Base-by-base conservation (phyloP, 2,888 invertebrate genomes). In the Lasioglossum figueresi region DNA sequence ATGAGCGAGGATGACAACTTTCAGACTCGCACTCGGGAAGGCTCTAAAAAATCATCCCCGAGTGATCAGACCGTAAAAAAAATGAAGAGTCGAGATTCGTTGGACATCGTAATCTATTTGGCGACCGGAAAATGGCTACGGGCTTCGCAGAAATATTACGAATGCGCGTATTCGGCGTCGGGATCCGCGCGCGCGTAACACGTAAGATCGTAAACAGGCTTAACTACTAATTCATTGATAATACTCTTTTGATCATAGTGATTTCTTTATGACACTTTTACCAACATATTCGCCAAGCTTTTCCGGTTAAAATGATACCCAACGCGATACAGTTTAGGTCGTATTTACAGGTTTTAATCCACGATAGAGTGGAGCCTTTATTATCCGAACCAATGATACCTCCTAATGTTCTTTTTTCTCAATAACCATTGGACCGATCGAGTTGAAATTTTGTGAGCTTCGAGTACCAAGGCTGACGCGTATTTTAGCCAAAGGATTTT, bases 151-250 rank as follows among this genome's bases (percentile, higher is more conserved):
- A 63, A 63, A 63, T 63, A 63, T 63, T 63, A 63, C 63, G 63
- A 31, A 63, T 31, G 12, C 63, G 31, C 31, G 63, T 31, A 63
- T 63, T 63, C 63, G 63, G 63, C 31, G 63, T 19, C 63, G 56
- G 56, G 56, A n/a, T 56, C 12, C n/a, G n/a, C 56, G n/a, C n/a
- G n/a, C n/a, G n/a, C n/a, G n/a, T n/a, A n/a, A n/a, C n/a, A 63
- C 63, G 63, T 63, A 63, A 63, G 63, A 63, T 84, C 84, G 83
- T 84, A 83, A 84, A 84, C 78, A 75, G 77, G 59, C 48, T 66
- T 84, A 78, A n/a, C n/a, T n/a, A n/a, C n/a, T n/a, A n/a, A n/a
- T n/a, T n/a, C n/a, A n/a, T n/a, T n/a, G n/a, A n/a, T n/a, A n/a
- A n/a, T n/a, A n/a, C n/a, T n/a, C n/a, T n/a, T n/a, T n/a, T n/a